Percentiles rank a stretch among this genome's conserved stretches.
Evolutionary conservation across 2,113 vertebrate species (phyloP).

Genomic region (Mustelus asterias): DNA sequence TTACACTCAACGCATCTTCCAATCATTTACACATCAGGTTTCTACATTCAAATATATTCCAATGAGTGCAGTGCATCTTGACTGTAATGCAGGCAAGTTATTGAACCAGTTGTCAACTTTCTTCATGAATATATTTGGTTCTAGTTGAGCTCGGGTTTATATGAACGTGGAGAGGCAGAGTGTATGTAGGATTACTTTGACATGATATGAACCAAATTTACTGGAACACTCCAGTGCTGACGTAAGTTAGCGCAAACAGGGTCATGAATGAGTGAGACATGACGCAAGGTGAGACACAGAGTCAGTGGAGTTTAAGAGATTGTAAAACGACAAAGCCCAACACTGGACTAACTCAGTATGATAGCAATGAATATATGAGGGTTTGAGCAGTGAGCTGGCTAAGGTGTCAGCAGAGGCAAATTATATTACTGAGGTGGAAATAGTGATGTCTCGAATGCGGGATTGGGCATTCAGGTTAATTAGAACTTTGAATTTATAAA

Average conservation of each 20-base stretch:
- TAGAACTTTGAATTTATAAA: not conserved
- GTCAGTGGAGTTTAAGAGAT: not conserved
- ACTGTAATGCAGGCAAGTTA: not conserved
- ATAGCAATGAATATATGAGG: not conserved
- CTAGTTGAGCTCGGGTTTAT: not conserved
- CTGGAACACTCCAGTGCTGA: not conserved
- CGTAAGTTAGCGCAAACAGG: not conserved
- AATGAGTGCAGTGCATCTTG: not conserved
- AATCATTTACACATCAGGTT: not conserved
- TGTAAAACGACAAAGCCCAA: not conserved
- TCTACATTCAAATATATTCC: not conserved
- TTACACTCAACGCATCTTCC: not conserved
- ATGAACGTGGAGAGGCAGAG: not conserved
- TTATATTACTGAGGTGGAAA: not conserved
- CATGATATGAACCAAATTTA: not conserved
- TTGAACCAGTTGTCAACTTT: not conserved
- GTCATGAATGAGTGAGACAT: not conserved
- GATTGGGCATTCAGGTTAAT: not conserved
- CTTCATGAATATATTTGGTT: not conserved
- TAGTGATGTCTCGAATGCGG: not conserved
- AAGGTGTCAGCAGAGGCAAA: not conserved
- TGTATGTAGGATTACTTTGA: not conserved
- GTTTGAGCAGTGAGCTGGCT: not conserved
- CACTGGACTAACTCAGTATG: not conserved
- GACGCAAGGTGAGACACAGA: not conserved